Base-by-base conservation (phyloP, 2,888 invertebrate genomes). In the Helicoverpa assulta region DNA sequence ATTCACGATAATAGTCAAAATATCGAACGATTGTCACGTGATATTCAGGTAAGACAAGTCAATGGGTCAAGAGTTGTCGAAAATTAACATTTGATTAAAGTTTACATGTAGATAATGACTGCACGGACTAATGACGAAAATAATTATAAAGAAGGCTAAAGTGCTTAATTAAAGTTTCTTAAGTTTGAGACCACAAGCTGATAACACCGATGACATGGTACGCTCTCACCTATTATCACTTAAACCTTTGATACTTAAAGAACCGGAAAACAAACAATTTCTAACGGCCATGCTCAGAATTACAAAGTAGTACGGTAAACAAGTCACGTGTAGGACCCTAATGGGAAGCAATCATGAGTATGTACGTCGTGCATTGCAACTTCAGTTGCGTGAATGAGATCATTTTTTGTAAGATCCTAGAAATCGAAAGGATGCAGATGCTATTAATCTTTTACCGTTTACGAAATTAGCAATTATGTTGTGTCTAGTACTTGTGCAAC, bases 341-440 rank as follows among this genome's bases (percentile, higher is more conserved):
- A 69, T 76, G 52, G 58, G 69, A 62, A 65, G 52, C 58, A 60
- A 62, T 75, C 5, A 69, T 61, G 37, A 8, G n/a, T 21, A 43
- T 4, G 14, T 40, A 33, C 51, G 21, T 60, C 16, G 54, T 61
- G n/a, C n/a, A 50, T 55, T 62, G 37, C 71, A 65, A 55, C 65
- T 65, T 56, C 37, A 40, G 50, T 14, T 56, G 57, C 37, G 29
- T 47, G 52, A 67, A 75, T 59, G 47, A 74, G 55, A 79, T 63
- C 59, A 61, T 40, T 59, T 37, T 47, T 12, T 10, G 10, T 0
- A 53, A 26, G 26, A 50, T 18, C 21, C 57, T 50, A 65, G 52
- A 19, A 33, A 71, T 59, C 55, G 56, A 51, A 60, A 56, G 18
- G 40, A 53, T 53, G 12, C 14, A 37, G n/a, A 19, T 52, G 19